Evolutionary conservation across 2,113 vertebrate species (phyloP), one percentile per base, ranked within the genome.

Genomic region (Chloebia gouldiae): DNA sequence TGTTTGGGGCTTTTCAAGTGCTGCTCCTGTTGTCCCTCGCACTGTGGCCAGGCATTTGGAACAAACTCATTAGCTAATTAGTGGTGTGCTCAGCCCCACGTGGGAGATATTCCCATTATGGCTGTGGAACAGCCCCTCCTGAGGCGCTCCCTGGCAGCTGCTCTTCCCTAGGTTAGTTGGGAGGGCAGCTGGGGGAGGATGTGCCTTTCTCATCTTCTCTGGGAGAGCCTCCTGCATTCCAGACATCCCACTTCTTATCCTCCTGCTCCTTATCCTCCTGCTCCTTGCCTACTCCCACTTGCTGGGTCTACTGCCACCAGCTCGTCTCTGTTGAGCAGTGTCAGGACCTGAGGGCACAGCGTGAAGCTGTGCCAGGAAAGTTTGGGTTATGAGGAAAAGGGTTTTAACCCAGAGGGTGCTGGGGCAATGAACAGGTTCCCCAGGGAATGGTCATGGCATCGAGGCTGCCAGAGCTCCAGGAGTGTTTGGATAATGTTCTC

Each of bases 31-130:
- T 93, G 96, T 90, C 90, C 15, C 90, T 88, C 45, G 1, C 63
- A 5, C 59, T 0, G 1, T 13, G 90, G 93, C 90, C 88, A 95
- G 93, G 60, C 90, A 6, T 91, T 96, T 88, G 94, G 90, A 94
- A 68, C 79, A 90, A 84, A 86, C 85, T 96, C 94, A 90, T 97
- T 92, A 96, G 96, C 86, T 94, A 92, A 96, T 96, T 93, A 96
- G 92, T 35, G 88, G 72, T 86, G 93, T n/a, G 90, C 90, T 94
- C 68, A 75, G 90, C 85, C 88, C 95, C 0, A 63, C 4, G 88
- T 81, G 93, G 92, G 90, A 1, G 42, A 93, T 86, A 77, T 22
- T 88, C 79, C 71, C 82, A 6, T 81, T 44, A 44, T n/a, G 88
- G 90, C 88, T 54, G 87, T 47, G 90, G 87, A 73, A 64, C 76